Percentiles rank a stretch among this genome's conserved stretches.
These are phyloP conservation scores for Hucho hucho DNA, from an alignment of 2,113 vertebrate species.

Conservation along the genomic window DNA sequence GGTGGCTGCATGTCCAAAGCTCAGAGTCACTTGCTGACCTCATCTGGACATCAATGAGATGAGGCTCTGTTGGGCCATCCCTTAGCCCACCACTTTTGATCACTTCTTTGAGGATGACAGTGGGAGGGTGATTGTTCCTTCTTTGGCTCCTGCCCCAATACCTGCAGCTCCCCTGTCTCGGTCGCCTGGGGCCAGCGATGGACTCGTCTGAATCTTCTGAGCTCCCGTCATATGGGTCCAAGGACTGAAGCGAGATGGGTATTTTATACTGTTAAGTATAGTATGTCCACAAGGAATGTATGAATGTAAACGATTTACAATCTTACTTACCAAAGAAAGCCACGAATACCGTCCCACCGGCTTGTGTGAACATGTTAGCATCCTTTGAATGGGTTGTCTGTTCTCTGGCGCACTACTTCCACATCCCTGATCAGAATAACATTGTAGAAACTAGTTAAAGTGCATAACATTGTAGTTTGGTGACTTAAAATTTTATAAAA, in stretches of 20 bases:
- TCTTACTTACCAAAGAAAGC: constrained; percentile 47
- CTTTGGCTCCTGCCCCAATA: constrained; percentile 35
- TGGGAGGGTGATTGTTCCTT: not conserved
- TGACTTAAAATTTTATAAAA: too few species aligned
- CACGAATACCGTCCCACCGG: constrained; percentile 41
- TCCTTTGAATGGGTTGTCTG: constrained; percentile 15
- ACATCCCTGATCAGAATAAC: constrained; percentile 53
- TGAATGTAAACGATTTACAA: not conserved
- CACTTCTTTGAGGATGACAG: constrained; percentile 13
- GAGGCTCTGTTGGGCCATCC: constrained; percentile 22
- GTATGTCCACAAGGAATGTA: not conserved
- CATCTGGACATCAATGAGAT: constrained; percentile 57
- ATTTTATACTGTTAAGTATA: not conserved
- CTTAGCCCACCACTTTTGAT: constrained; percentile 24
- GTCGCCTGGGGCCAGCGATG: constrained; percentile 18
- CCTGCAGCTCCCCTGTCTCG: constrained; percentile 34
- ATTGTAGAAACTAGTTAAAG: not conserved
- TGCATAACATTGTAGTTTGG: too few species aligned
- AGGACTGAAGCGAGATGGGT: constrained; percentile 63
- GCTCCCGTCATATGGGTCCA: constrained; percentile 83
- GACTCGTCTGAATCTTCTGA: constrained; percentile 81
- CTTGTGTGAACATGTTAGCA: constrained; percentile 36
- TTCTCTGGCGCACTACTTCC: constrained; percentile 60
- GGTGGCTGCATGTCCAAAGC: constrained; percentile 36
- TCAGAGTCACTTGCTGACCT: constrained; percentile 50